Evolutionary conservation across 2,888 invertebrate species (phyloP).

Genomic region (Acanthococcus lagerstroemiae): DNA sequence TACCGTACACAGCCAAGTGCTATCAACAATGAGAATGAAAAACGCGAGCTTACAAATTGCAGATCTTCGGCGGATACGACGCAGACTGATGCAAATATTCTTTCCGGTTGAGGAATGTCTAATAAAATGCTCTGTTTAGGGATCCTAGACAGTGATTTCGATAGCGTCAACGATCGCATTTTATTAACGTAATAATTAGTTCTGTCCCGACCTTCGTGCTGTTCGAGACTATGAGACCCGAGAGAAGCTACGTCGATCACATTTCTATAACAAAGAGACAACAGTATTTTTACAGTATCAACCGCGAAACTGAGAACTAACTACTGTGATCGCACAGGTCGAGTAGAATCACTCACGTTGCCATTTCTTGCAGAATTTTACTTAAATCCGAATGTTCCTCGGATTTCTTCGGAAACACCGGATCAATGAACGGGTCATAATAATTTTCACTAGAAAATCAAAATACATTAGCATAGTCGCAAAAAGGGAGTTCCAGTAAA

Average conservation of each 20-base stretch:
- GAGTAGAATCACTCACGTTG: slow-evolving; percentile 62
- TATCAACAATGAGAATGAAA: background rate
- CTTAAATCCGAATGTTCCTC: slow-evolving; percentile 86
- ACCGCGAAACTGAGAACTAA: too few relatives aligned
- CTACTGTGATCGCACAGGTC: too few relatives aligned
- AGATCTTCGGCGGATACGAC: slow-evolving; percentile 2
- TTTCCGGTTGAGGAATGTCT: slow-evolving; percentile 66
- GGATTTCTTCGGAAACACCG: slow-evolving; percentile 59
- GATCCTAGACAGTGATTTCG: slow-evolving; percentile 29
- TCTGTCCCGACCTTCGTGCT: slow-evolving; percentile 77
- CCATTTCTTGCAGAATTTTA: slow-evolving; percentile 80
- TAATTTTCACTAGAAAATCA: slow-evolving; percentile 11
- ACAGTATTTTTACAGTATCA: too few relatives aligned
- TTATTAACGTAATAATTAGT: slow-evolving; percentile 48
- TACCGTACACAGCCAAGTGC: too few relatives aligned
- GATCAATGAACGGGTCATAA: slow-evolving; percentile 5
- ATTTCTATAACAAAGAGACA: slow-evolving; percentile 59
- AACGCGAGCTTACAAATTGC: background rate
- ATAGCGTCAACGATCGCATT: slow-evolving; percentile 38
- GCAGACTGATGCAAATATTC: slow-evolving; percentile 44
- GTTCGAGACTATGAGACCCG: slow-evolving; percentile 77
- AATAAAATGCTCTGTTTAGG: slow-evolving; percentile 43
- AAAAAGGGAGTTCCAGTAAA: too few relatives aligned
- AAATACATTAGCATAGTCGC: too few relatives aligned
- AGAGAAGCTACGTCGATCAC: slow-evolving; percentile 89